Evolutionary conservation across 1,140 invertebrate species (phyloP), one percentile per base, ranked within the genome.

Genomic region (Drosophila sproati): DNA sequence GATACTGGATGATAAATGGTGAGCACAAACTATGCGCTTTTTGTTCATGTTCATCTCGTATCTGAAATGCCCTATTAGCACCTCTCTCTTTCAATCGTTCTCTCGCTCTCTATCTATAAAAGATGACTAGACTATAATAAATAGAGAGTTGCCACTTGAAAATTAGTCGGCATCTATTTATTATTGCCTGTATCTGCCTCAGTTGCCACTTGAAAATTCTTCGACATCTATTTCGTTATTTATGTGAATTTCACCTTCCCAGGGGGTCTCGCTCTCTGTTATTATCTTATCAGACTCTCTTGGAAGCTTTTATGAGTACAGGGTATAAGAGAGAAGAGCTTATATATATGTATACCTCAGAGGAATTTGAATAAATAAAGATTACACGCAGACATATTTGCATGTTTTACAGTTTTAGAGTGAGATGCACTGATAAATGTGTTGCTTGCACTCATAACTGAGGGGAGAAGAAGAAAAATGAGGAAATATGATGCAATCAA

Each of bases 401-500:
- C 10, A 31, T 52, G n/a, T 35, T 45, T 10, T 4, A 7, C 41
- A 8, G 2, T n/a, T 12, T 7, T 41, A 10, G 8, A 7, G 31
- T 5, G 3, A 34, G 41, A 47, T 59, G 32, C 45, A 10, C 10
- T 29, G 32, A 50, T 50, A 48, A 39, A 41, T 34, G 50, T 54
- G 59, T 68, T 60, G 35, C 37, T 34, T 60, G 34, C 3, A 57
- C 51, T 39, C 37, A 43, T 34, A 41, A 47, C 20, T 20, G 12
- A 2, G n/a, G 10, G 43, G 28, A 57, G 54, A 52, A 12, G 20
- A 10, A 57, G 52, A 59, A 41, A 39, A 35, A 45, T 55, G 31
- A 43, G 20, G 10, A 32, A 37, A 45, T 55, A 29, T 52, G 29
- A 56, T 37, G 52, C 48, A 47, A 45, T 70, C 68, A 29, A 41